These are phyloP conservation scores for Pammene fasciana DNA, from an alignment of 2,888 invertebrate genomes.

Conservation along the genomic window DNA sequence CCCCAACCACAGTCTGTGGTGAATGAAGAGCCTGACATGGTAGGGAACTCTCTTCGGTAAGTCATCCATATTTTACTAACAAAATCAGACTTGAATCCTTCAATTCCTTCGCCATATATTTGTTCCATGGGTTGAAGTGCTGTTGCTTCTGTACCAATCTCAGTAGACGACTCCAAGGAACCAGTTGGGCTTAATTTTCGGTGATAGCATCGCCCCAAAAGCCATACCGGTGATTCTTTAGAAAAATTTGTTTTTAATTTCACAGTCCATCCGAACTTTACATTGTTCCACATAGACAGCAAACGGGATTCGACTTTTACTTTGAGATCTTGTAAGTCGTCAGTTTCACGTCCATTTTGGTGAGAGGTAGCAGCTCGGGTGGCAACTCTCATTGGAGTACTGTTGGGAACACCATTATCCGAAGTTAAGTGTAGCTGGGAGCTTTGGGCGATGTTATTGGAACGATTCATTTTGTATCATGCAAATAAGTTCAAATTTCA, in stretches of 20 bases:
- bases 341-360: conserved; percentile 66
- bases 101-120: conserved; percentile 86
- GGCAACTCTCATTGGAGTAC: conserved; percentile 56
- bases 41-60: conserved; percentile 93
- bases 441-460: conserved; percentile 60
- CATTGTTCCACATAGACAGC: conserved; percentile 95
- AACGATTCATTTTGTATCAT: conserved; percentile 62
- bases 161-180: conserved; percentile 83
- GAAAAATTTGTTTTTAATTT: conserved; percentile 90
- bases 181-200: conserved; percentile 86
- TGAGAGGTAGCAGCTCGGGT: conserved; percentile 59
- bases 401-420: conserved; percentile 56
- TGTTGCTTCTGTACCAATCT: conserved; percentile 84
- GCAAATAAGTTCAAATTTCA: conserved; percentile 18
- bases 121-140: conserved; percentile 83
- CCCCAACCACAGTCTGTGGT: conserved; percentile 98
- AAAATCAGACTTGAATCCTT: conserved; percentile 93
- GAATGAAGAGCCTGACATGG: conserved; percentile 89
- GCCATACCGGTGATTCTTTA: conserved; percentile 94
- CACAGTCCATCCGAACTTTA: conserved; percentile 93
- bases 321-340: conserved; percentile 84
- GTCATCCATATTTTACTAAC: conserved; percentile 94
- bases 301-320: conserved; percentile 92
- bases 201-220: conserved; percentile 92
- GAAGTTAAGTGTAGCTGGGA: conserved; percentile 56